Conservation (phyloP, 2,797 vertebrate species). For the Pteronotus mesoamericanus region DNA sequence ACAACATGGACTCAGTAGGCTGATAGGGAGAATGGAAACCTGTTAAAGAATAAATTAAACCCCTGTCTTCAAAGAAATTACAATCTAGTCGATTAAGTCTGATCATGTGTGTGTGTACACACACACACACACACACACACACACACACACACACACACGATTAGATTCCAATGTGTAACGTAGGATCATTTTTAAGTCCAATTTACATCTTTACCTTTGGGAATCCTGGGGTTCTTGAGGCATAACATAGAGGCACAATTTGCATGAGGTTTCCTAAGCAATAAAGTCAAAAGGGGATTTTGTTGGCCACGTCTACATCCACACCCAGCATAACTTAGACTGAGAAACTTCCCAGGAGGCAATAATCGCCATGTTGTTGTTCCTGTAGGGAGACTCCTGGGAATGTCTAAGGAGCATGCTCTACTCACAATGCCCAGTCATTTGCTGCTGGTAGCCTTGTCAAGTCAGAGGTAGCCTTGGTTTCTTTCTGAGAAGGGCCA, state of each 20-base stretch:
- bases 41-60: slow-evolving; percentile 46
- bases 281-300: not conserved
- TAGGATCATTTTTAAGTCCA: slow-evolving; percentile 6
- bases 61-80: slow-evolving; percentile 30
- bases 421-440: not conserved
- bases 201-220: not conserved
- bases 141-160: too few relatives aligned
- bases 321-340: slow-evolving; percentile 23
- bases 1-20: not conserved
- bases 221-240: slow-evolving; percentile 29
- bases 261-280: slow-evolving; percentile 34
- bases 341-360: slow-evolving; percentile 31
- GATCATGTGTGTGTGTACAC: not conserved
- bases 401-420: not conserved
- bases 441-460: too few relatives aligned
- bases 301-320: not conserved
- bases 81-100: slow-evolving; percentile 16
- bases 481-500: not conserved
- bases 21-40: slow-evolving; percentile 12
- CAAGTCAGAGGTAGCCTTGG: not conserved
- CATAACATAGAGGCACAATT: not conserved
- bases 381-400: slow-evolving; percentile 14
- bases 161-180: not conserved
- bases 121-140: not conserved
- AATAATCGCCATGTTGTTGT: not conserved